phyloP scores from a whole-genome alignment of 2,888 invertebrate genomes.

The Cheilosia variabilis region DNA sequence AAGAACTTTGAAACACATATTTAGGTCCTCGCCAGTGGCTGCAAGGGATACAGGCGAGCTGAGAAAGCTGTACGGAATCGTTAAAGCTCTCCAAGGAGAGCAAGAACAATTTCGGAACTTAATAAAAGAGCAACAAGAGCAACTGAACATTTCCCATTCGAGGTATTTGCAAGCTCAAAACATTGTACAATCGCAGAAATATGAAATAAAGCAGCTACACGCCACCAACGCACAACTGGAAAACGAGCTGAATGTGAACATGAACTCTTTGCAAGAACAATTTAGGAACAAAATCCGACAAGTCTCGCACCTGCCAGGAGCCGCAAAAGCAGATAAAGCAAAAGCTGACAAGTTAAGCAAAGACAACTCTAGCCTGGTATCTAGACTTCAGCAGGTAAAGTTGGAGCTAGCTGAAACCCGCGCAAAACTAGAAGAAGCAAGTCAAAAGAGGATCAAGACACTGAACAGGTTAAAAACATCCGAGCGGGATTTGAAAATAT shows the following conservation, averaged over 20 bases:
- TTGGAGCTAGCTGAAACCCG: slow-evolving; percentile 78
- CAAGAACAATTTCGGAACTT: slow-evolving; percentile 80
- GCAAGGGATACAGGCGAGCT: slow-evolving; percentile 24
- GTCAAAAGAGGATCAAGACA: slow-evolving; percentile 78
- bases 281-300: slow-evolving; percentile 80
- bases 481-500: slow-evolving; percentile 81
- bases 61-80: slow-evolving; percentile 22
- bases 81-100: slow-evolving; percentile 78
- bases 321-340: slow-evolving; percentile 80
- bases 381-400: slow-evolving; percentile 79
- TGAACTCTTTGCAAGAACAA: slow-evolving; percentile 80
- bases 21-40: slow-evolving; percentile 19
- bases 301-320: slow-evolving; percentile 79
- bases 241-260: slow-evolving; percentile 80
- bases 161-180: slow-evolving; percentile 82
- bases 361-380: slow-evolving; percentile 79
- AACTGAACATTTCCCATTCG: slow-evolving; percentile 80
- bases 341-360: slow-evolving; percentile 80
- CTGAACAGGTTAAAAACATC: slow-evolving; percentile 79
- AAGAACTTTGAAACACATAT: slow-evolving; percentile 49
- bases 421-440: slow-evolving; percentile 80
- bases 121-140: slow-evolving; percentile 81
- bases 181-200: slow-evolving; percentile 81
- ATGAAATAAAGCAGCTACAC: slow-evolving; percentile 81
- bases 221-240: slow-evolving; percentile 81